Evolutionary conservation across 2,797 vertebrate genomes (phyloP).

Genomic region (Taeniopygia guttata): DNA sequence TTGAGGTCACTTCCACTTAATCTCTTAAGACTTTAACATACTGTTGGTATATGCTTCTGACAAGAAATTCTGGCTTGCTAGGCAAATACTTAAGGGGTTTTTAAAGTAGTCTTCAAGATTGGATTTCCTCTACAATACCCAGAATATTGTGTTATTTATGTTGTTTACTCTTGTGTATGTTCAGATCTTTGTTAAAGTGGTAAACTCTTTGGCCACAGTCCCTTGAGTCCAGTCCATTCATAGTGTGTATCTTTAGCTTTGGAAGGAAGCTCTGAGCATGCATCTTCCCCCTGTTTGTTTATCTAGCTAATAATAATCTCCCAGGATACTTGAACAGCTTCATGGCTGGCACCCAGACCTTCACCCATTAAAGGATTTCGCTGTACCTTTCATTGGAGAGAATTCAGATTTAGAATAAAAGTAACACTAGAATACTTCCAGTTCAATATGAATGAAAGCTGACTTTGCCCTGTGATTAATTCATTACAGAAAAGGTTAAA

Average conservation of each 20-base stretch:
- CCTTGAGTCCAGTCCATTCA: slow-evolving; percentile 25
- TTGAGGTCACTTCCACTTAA: not conserved
- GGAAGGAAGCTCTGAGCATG: slow-evolving; percentile 29
- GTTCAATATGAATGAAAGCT: not conserved
- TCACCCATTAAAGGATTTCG: slow-evolving; percentile 13
- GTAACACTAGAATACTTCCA: not conserved
- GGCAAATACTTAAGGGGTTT: not conserved
- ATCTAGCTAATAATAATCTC: slow-evolving; percentile 53
- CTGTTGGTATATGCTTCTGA: not conserved
- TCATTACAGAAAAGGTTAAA: not conserved
- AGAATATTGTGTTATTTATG: not conserved
- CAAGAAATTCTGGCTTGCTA: not conserved
- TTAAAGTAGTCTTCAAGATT: not conserved
- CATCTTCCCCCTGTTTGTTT: slow-evolving; percentile 49
- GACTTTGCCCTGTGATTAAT: not conserved
- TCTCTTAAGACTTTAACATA: not conserved
- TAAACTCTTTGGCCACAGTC: not conserved
- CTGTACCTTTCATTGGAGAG: not conserved
- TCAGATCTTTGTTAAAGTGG: not conserved
- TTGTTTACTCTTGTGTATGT: not conserved
- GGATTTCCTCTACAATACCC: not conserved
- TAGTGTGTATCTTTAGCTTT: slow-evolving; percentile 35
- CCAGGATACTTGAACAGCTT: slow-evolving; percentile 28
- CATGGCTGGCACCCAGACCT: slow-evolving; percentile 4
- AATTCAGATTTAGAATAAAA: slow-evolving; percentile 11